A percentile compares a stretch with the other conserved stretches of the same genome.
These are phyloP conservation scores for Nomada flava DNA, from an alignment of 2,888 invertebrate species.

Conservation along the genomic window DNA sequence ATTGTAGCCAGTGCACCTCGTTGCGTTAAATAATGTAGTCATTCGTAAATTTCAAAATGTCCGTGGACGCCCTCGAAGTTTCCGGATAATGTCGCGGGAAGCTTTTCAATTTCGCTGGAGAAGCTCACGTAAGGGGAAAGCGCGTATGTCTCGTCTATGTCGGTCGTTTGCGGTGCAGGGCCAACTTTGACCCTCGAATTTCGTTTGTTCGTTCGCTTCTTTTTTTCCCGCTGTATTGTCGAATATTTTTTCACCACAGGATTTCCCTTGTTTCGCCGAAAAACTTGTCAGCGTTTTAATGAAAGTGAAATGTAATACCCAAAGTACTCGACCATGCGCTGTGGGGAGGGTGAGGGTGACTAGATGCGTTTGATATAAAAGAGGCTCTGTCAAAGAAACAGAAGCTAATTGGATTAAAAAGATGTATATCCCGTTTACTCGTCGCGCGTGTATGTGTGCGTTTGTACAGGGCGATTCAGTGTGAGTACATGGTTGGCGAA, in stretches of 20 bases:
- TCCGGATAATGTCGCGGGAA: constrained; percentile 53
- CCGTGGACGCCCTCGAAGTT: constrained; percentile 19
- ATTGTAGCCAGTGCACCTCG: constrained; percentile 13
- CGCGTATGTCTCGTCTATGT: background rate
- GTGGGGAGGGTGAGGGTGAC: background rate
- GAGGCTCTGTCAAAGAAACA: constrained; percentile 41
- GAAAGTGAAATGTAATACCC: constrained; percentile 52
- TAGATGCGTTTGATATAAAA: constrained; percentile 48
- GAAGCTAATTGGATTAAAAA: constrained; percentile 63
- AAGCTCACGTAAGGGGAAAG: background rate
- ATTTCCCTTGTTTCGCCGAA: background rate
- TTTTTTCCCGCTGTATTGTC: too few species aligned
- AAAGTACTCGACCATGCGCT: constrained; percentile 12
- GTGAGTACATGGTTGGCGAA: background rate
- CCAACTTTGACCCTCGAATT: constrained; percentile 11
- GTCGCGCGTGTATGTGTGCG: background rate
- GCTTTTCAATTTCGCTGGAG: constrained; percentile 18
- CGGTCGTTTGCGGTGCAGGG: background rate
- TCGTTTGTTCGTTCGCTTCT: background rate
- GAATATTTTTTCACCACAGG: background rate
- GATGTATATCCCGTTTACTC: constrained; percentile 35
- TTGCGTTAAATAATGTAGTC: constrained; percentile 53
- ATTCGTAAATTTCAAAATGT: constrained; percentile 49
- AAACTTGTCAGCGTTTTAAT: constrained; percentile 43
- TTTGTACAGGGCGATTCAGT: constrained; percentile 18